Percentiles rank a stretch among this genome's conserved stretches.
Evolutionary conservation across 2,888 invertebrate genomes (phyloP).

Genomic region (Melanotus villosus): DNA sequence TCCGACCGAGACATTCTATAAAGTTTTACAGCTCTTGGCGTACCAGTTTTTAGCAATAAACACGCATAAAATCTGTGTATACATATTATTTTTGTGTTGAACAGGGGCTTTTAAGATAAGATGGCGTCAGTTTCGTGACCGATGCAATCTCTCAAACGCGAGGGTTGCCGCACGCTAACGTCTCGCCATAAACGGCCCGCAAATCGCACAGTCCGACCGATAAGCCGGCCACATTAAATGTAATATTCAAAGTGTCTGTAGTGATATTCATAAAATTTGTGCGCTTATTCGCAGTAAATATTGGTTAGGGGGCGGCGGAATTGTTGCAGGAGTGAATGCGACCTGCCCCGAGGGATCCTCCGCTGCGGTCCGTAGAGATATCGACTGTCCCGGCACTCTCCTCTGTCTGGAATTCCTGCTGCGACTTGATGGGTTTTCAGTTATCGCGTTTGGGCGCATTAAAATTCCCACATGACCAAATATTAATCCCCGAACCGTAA

Average conservation of each 20-base stretch:
- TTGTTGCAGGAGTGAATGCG: constrained; percentile 39
- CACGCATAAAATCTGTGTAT: constrained; percentile 37
- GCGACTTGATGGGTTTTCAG: constrained; percentile 39
- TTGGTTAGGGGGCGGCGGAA: constrained; percentile 49
- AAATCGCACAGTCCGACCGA: constrained; percentile 48
- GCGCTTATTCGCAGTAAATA: constrained; percentile 54
- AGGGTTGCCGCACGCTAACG: constrained; percentile 40
- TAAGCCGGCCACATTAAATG: constrained; percentile 52
- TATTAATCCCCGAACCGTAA: constrained; percentile 1
- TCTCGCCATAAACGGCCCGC: constrained; percentile 44
- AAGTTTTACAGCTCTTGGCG: constrained; percentile 28
- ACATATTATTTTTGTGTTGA: constrained; percentile 51
- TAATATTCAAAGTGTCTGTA: constrained; percentile 52
- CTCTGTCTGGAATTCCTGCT: constrained; percentile 39
- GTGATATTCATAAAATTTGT: constrained; percentile 44
- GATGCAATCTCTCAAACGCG: constrained; percentile 51
- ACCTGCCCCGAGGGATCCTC: constrained; percentile 38
- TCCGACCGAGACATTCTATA: constrained; percentile 21
- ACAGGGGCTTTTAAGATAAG: constrained; percentile 52
- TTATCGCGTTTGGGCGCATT: constrained; percentile 32
- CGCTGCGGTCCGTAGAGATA: constrained; percentile 36
- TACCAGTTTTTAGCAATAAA: constrained; percentile 27
- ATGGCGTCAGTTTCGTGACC: constrained; percentile 54
- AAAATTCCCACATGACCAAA: constrained; percentile 28
- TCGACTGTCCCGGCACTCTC: constrained; percentile 35